These are phyloP conservation scores for Habropoda laboriosa DNA, from an alignment of 1,140 invertebrate genomes.

Conservation along the genomic window DNA sequence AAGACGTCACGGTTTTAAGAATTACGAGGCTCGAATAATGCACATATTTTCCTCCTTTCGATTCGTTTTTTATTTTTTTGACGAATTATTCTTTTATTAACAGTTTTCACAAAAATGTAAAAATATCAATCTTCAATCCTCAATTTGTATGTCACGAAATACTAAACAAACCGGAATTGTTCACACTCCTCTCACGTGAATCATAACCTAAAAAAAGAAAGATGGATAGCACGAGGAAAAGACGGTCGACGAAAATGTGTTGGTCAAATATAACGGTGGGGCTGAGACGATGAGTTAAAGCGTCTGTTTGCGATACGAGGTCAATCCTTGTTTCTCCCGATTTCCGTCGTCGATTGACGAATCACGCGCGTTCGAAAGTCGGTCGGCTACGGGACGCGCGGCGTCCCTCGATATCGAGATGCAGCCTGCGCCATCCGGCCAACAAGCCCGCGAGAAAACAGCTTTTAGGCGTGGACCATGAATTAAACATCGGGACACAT, in stretches of 20 bases:
- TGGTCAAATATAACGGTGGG: background rate
- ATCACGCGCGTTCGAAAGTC: slow-evolving; percentile 20
- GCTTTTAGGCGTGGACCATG: slow-evolving; percentile 70
- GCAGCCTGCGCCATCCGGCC: background rate
- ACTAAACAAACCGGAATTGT: background rate
- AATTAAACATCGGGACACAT: slow-evolving; percentile 75
- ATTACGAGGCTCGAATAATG: no score
- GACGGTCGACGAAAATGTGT: background rate
- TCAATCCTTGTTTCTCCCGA: background rate
- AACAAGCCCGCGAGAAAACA: slow-evolving; percentile 64
- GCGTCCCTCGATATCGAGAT: slow-evolving; percentile 28
- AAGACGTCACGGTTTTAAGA: no score
- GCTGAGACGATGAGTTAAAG: background rate
- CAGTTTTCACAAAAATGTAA: no score
- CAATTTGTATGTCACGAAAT: background rate
- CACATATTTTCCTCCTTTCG: no score
- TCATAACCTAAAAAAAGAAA: background rate
- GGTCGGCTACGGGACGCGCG: background rate
- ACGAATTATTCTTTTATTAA: no score
- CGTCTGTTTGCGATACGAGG: background rate
- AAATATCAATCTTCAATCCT: no score
- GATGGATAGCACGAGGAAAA: background rate
- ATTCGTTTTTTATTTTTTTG: no score
- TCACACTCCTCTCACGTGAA: background rate
- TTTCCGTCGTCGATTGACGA: slow-evolving; percentile 20